Percentiles rank a stretch among this genome's conserved stretches.
Conservation (phyloP, 2,888 invertebrate genomes). For the Lacanobia wlatinum region DNA sequence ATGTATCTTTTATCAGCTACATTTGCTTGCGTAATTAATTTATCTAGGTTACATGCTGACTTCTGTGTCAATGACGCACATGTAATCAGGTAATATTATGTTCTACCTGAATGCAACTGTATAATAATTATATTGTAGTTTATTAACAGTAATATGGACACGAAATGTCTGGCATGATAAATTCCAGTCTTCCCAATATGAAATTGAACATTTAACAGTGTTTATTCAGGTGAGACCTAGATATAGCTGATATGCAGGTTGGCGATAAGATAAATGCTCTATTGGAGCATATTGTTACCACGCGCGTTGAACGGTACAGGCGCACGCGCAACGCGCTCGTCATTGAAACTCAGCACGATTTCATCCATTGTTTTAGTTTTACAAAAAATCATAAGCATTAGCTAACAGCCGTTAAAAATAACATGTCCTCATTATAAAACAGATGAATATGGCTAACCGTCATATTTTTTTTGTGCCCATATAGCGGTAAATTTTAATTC, state of each 20-base stretch:
- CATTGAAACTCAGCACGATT: conserved; percentile 52
- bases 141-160: conserved; percentile 20
- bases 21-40: conserved; percentile 51
- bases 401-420: conserved; percentile 62
- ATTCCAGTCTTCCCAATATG: conserved; percentile 36
- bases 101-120: conserved; percentile 35
- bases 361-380: conserved; percentile 66
- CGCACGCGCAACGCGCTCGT: conserved; percentile 55
- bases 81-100: conserved; percentile 40
- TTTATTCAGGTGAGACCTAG: conserved; percentile 77
- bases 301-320: conserved; percentile 68
- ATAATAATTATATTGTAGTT: conserved; percentile 3
- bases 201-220: conserved; percentile 54
- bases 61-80: conserved; percentile 53
- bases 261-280: conserved; percentile 70
- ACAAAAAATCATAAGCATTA: conserved; percentile 64
- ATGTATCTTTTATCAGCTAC: conserved; percentile 18
- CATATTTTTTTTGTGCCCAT: conserved; percentile 48
- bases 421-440: conserved; percentile 63
- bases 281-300: conserved; percentile 68
- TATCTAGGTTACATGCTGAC: conserved; percentile 55
- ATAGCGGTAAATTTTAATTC: conserved; percentile 70
- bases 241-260: conserved; percentile 66
- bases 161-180: conserved; percentile 22
- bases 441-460: conserved; percentile 55